These are phyloP conservation scores for Stomorhina lunata DNA, from an alignment of 2,888 invertebrate genomes.

Conservation along the genomic window DNA sequence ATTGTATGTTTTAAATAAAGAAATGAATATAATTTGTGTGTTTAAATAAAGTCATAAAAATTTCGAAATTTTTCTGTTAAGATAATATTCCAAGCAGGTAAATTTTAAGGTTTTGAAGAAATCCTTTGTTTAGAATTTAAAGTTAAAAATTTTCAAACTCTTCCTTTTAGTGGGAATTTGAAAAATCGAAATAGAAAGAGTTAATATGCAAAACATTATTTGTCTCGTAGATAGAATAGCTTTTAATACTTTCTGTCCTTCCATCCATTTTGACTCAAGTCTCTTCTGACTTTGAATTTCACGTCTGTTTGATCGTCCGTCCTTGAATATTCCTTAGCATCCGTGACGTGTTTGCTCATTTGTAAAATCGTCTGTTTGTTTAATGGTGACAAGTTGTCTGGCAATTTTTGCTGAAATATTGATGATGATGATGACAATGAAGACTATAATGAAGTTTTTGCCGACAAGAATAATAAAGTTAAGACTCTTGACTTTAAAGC, in stretches of 20 bases:
- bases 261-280: too few relatives aligned
- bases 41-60: neutral
- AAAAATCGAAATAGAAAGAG: constrained; percentile 34
- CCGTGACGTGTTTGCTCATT: constrained; percentile 75
- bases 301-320: neutral
- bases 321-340: constrained; percentile 48
- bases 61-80: neutral
- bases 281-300: too few relatives aligned
- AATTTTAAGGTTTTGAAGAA: constrained; percentile 18
- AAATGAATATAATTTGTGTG: neutral
- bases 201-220: constrained; percentile 75
- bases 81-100: constrained; percentile 9
- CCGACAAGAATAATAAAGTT: constrained; percentile 11
- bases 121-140: constrained; percentile 26
- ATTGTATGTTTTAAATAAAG: neutral
- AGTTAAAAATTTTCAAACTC: neutral
- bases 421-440: constrained; percentile 35
- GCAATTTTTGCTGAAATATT: constrained; percentile 70
- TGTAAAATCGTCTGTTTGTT: constrained; percentile 72
- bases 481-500: neutral
- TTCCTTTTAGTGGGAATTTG: neutral
- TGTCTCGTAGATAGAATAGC: constrained; percentile 54
- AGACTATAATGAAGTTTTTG: neutral
- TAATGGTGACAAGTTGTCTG: constrained; percentile 66
- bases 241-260: constrained; percentile 25